Conservation (phyloP, 2,797 vertebrate species). For the Cichlasoma orientale region DNA sequence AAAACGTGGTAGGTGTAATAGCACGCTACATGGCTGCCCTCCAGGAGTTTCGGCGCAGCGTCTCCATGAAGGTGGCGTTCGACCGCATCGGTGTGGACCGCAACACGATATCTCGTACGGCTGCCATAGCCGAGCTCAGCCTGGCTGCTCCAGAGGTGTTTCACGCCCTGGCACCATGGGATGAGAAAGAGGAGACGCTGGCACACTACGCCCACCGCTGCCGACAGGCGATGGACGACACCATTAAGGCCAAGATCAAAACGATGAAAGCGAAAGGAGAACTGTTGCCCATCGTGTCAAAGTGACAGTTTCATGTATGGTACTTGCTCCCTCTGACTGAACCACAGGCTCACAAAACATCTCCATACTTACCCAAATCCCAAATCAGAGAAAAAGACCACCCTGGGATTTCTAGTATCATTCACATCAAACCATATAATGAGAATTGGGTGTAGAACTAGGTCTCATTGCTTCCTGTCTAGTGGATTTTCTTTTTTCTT, state of each 20-base stretch:
- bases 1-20: slow-evolving; percentile 47
- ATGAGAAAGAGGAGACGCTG: slow-evolving; percentile 75
- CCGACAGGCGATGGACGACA: slow-evolving; percentile 74
- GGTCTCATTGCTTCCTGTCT: not conserved
- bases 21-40: slow-evolving; percentile 75
- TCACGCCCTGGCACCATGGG: slow-evolving; percentile 68
- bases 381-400: not conserved
- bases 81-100: slow-evolving; percentile 76
- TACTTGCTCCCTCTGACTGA: not conserved
- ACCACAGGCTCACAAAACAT: not conserved
- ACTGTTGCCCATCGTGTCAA: slow-evolving; percentile 79
- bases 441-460: not conserved
- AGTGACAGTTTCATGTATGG: slow-evolving; percentile 29
- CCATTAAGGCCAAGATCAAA: slow-evolving; percentile 75
- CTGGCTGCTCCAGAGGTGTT: slow-evolving; percentile 74
- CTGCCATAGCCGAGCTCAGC: slow-evolving; percentile 73
- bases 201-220: slow-evolving; percentile 59
- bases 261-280: slow-evolving; percentile 68
- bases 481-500: not conserved
- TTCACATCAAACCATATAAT: not conserved
- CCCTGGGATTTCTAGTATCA: not conserved
- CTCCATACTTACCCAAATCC: not conserved
- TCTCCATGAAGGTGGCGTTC: slow-evolving; percentile 79
- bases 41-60: slow-evolving; percentile 71
- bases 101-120: slow-evolving; percentile 76